These are phyloP conservation scores for Chromoteleia sp. DNA, from an alignment of 2,888 invertebrate genomes.

Conservation along the genomic window DNA sequence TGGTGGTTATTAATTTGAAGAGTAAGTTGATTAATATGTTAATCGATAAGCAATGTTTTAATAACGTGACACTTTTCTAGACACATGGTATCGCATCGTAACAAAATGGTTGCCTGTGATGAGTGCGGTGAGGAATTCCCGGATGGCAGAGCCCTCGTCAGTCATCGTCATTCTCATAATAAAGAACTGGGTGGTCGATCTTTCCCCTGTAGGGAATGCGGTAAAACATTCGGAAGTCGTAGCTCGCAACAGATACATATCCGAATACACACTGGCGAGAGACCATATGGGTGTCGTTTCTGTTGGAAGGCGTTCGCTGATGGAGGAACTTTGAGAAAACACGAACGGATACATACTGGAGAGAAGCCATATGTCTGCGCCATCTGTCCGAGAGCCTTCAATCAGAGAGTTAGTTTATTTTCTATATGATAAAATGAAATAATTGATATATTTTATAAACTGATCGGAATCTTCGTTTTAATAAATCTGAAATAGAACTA, in stretches of 20 bases:
- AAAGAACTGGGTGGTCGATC: slow-evolving; percentile 87
- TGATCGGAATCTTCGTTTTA: too few relatives aligned
- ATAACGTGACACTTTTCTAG: slow-evolving; percentile 26
- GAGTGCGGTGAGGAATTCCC: slow-evolving; percentile 90
- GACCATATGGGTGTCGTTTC: slow-evolving; percentile 93
- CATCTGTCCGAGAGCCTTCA: slow-evolving; percentile 94
- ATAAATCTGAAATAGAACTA: too few relatives aligned
- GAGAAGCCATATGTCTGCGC: slow-evolving; percentile 95
- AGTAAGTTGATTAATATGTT: background rate
- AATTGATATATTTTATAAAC: too few relatives aligned
- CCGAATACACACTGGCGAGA: slow-evolving; percentile 93
- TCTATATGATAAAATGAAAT: too few relatives aligned
- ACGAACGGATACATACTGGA: slow-evolving; percentile 94
- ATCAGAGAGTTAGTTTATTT: slow-evolving; percentile 87
- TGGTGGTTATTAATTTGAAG: too few relatives aligned
- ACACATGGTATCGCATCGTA: slow-evolving; percentile 90
- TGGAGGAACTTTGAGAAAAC: slow-evolving; percentile 93
- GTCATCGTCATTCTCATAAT: slow-evolving; percentile 89
- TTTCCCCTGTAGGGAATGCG: slow-evolving; percentile 93
- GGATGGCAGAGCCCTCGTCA: slow-evolving; percentile 89
- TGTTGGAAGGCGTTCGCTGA: slow-evolving; percentile 96
- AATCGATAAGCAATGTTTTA: background rate
- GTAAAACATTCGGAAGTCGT: slow-evolving; percentile 94
- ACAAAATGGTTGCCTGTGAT: slow-evolving; percentile 89
- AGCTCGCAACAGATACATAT: slow-evolving; percentile 95